These are phyloP conservation scores for Hypanus sabinus DNA, from an alignment of 2,113 vertebrate species.

Conservation along the genomic window DNA sequence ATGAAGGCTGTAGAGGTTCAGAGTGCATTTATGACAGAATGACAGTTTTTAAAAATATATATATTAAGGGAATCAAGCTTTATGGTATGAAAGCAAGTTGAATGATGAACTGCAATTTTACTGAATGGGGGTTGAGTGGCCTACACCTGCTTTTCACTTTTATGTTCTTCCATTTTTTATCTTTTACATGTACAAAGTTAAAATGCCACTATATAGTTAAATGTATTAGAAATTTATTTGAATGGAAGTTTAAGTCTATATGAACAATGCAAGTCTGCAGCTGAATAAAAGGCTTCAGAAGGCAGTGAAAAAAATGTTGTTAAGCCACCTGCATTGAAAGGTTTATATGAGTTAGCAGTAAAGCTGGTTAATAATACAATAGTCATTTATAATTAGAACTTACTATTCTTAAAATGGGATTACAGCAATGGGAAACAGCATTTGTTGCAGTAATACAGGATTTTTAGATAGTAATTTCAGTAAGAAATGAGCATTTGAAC, in stretches of 20 bases:
- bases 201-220: neutral
- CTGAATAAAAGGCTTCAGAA: neutral
- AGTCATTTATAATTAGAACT: neutral
- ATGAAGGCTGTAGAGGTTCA: no score
- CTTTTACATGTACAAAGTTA: neutral
- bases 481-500: neutral
- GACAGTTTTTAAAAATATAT: no score
- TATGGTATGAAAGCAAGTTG: no score
- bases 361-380: no score
- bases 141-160: no score
- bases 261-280: neutral
- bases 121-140: no score
- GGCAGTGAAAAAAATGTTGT: neutral
- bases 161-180: no score
- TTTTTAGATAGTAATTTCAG: neutral
- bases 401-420: neutral
- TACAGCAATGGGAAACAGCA: neutral
- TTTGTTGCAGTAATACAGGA: neutral
- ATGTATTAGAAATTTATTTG: neutral
- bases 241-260: neutral
- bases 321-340: neutral
- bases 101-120: no score
- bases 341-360: neutral
- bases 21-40: no score
- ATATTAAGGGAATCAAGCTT: no score